Conservation (phyloP, 2,113 vertebrate genomes). For the Galbula dea region DNA sequence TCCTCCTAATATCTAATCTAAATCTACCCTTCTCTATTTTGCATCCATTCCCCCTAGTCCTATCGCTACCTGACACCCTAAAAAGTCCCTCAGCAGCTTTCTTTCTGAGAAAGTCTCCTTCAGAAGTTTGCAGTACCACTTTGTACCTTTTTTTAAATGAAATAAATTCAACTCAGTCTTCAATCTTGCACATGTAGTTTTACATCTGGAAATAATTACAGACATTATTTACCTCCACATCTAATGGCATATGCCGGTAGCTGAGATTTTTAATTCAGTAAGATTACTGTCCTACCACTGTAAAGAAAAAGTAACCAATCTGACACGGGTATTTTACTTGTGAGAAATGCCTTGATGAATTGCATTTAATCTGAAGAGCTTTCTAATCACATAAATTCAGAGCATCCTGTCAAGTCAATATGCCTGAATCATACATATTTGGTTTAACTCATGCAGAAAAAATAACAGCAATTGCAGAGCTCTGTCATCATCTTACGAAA, state of each 20-base stretch:
- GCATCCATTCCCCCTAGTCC: no score
- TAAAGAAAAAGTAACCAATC: background rate
- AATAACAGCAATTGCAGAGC: background rate
- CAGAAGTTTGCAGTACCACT: background rate
- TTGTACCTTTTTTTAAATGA: background rate
- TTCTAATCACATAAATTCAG: conserved; percentile 1
- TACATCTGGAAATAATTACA: background rate
- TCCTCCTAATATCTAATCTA: no score
- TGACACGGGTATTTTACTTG: background rate
- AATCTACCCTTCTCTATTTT: no score
- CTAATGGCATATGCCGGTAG: background rate
- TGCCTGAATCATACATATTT: background rate
- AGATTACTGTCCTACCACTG: background rate
- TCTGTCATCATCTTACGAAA: background rate
- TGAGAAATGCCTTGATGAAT: background rate
- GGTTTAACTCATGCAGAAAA: background rate
- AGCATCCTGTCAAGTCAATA: background rate
- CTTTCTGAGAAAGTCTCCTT: background rate
- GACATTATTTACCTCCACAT: background rate
- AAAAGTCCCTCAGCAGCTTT: no score
- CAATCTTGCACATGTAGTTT: background rate
- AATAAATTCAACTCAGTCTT: background rate
- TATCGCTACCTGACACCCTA: no score
- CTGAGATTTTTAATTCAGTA: background rate
- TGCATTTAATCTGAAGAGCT: background rate